Evolutionary conservation across 2,113 vertebrate species (phyloP).

Genomic region (Pangasianodon gigas): DNA sequence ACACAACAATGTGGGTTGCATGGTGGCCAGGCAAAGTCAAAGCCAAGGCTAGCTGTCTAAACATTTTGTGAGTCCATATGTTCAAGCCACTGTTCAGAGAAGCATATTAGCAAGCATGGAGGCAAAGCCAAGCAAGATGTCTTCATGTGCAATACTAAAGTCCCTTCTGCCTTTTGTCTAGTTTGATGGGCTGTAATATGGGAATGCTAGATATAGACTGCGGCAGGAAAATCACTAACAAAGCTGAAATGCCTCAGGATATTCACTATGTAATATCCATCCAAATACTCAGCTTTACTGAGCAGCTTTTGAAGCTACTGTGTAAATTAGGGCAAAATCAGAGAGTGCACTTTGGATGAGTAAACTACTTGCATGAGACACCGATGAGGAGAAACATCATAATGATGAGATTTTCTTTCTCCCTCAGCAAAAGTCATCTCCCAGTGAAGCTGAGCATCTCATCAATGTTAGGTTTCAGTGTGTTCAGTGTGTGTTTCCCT

Average conservation of each 20-base stretch:
- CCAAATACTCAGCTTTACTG: not conserved
- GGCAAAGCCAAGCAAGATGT: not conserved
- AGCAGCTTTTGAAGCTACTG: not conserved
- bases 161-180: not conserved
- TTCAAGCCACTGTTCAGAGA: not conserved
- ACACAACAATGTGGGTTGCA: conserved; percentile 1
- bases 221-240: not conserved
- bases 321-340: conserved; percentile 11
- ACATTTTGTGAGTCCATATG: conserved; percentile 8
- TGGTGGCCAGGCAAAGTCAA: not conserved
- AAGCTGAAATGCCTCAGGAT: not conserved
- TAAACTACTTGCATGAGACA: not conserved
- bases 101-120: not conserved
- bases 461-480: not conserved
- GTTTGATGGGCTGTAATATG: not conserved
- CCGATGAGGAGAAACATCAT: not conserved
- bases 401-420: not conserved
- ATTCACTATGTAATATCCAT: conserved; percentile 1
- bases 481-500: not conserved
- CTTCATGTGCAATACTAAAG: not conserved
- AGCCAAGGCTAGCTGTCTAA: conserved; percentile 1
- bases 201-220: not conserved
- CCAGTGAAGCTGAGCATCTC: conserved; percentile 21
- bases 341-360: not conserved
- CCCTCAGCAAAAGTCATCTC: not conserved